phyloP scores from a whole-genome alignment of 2,113 vertebrate species.

The Thamnophis sirtalis region DNA sequence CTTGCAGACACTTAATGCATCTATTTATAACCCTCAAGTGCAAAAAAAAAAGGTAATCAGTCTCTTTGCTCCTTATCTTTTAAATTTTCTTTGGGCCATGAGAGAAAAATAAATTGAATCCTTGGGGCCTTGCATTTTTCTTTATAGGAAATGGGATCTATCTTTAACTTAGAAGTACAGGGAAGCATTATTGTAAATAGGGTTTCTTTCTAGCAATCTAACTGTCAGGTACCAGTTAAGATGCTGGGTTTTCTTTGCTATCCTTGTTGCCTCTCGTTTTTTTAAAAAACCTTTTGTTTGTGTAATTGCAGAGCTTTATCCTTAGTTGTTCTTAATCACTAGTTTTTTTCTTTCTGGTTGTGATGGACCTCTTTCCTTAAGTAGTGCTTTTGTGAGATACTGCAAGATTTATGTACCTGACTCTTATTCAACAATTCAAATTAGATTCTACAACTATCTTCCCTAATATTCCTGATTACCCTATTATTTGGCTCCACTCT shows the following conservation, averaged over 20 bases:
- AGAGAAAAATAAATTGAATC: not conserved
- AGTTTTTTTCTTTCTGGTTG: not conserved
- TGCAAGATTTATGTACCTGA: not conserved
- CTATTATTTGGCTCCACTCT: not conserved
- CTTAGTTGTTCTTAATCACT: not conserved
- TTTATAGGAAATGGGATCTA: not conserved
- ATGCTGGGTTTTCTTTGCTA: not conserved
- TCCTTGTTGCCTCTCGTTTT: not conserved
- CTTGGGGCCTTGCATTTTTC: not conserved
- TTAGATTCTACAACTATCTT: not conserved
- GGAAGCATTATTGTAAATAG: not conserved
- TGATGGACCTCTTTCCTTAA: not conserved
- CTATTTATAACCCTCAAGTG: not conserved
- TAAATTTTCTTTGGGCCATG: not conserved
- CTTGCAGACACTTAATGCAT: not conserved
- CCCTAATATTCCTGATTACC: not conserved
- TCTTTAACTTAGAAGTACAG: not conserved
- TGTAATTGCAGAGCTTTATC: not conserved
- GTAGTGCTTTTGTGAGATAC: not conserved
- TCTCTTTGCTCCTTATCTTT: not conserved
- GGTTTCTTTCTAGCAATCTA: not conserved
- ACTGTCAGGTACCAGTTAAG: not conserved
- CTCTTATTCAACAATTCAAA: not conserved
- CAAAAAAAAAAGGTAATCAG: not conserved
- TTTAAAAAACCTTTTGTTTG: not conserved